These are phyloP conservation scores for Brachyptera risi DNA, from an alignment of 2,888 invertebrate genomes.

Conservation along the genomic window DNA sequence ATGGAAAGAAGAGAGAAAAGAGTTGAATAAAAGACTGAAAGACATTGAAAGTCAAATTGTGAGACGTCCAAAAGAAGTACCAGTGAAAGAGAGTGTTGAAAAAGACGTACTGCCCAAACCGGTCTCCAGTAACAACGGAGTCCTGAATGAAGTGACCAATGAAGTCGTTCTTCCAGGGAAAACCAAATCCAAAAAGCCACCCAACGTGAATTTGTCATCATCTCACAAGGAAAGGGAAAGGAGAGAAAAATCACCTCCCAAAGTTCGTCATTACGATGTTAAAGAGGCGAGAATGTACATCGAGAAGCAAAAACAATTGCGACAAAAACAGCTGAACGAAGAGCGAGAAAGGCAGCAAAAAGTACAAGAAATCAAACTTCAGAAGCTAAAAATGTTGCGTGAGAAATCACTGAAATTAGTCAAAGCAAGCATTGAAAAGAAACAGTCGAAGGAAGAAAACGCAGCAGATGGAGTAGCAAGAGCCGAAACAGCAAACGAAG, in stretches of 20 bases:
- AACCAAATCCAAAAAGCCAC: background rate
- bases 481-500: too few relatives aligned
- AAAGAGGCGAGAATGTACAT: slow-evolving; percentile 54
- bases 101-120: background rate
- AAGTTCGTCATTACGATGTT: slow-evolving; percentile 46
- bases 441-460: slow-evolving; percentile 36
- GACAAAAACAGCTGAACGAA: slow-evolving; percentile 44
- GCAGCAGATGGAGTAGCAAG: slow-evolving; percentile 35
- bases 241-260: slow-evolving; percentile 25
- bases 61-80: background rate
- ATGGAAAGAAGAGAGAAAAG: slow-evolving; percentile 7
- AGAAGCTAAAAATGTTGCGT: slow-evolving; percentile 47
- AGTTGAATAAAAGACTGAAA: background rate
- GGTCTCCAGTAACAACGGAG: background rate
- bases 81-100: background rate
- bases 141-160: background rate
- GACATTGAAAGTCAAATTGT: background rate
- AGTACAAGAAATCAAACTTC: slow-evolving; percentile 45
- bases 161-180: background rate
- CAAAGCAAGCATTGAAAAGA: slow-evolving; percentile 43
- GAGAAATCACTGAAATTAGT: slow-evolving; percentile 47
- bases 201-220: too few relatives aligned
- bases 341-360: slow-evolving; percentile 39
- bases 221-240: background rate
- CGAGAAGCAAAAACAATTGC: slow-evolving; percentile 51